Evolutionary conservation across 2,797 vertebrate species (phyloP).

Genomic region (Pterois miles): DNA sequence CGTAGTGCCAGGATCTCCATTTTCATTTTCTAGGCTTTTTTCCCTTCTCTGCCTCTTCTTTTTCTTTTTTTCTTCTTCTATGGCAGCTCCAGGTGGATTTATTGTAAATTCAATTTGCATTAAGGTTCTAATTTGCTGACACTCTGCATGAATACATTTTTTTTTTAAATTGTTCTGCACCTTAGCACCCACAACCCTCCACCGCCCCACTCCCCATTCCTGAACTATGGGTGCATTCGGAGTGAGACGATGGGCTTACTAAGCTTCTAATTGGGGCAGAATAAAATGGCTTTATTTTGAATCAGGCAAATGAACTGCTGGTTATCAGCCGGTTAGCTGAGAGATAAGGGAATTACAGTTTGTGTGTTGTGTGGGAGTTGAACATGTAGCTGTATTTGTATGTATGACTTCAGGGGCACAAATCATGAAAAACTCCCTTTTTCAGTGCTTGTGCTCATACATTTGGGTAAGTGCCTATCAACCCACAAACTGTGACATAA

Average conservation of each 20-base stretch:
- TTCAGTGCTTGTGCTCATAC: too few species aligned
- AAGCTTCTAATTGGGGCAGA: slow-evolving; percentile 67
- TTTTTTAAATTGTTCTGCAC: slow-evolving; percentile 40
- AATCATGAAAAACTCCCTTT: not conserved
- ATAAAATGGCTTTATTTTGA: slow-evolving; percentile 53
- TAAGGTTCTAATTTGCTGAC: slow-evolving; percentile 81
- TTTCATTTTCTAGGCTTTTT: slow-evolving; percentile 80
- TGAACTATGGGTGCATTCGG: slow-evolving; percentile 21
- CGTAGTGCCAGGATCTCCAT: slow-evolving; percentile 75
- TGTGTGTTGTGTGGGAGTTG: slow-evolving; percentile 42
- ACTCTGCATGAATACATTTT: slow-evolving; percentile 49
- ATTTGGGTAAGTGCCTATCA: too few species aligned
- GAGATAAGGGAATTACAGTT: slow-evolving; percentile 47
- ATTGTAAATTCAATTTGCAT: slow-evolving; percentile 81
- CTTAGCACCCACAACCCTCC: slow-evolving; percentile 1
- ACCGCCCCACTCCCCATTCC: not conserved
- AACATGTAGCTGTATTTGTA: slow-evolving; percentile 39
- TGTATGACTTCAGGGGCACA: slow-evolving; percentile 8
- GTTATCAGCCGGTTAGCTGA: slow-evolving; percentile 49
- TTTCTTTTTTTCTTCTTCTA: not conserved
- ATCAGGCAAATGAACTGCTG: slow-evolving; percentile 53
- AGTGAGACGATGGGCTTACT: slow-evolving; percentile 18
- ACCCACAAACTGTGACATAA: too few species aligned
- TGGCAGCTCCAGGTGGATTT: slow-evolving; percentile 70
- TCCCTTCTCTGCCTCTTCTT: slow-evolving; percentile 4